Percentiles rank a stretch among this genome's conserved stretches.
These are phyloP conservation scores for Bettongia penicillata DNA, from an alignment of 2,113 vertebrate genomes.

Conservation along the genomic window DNA sequence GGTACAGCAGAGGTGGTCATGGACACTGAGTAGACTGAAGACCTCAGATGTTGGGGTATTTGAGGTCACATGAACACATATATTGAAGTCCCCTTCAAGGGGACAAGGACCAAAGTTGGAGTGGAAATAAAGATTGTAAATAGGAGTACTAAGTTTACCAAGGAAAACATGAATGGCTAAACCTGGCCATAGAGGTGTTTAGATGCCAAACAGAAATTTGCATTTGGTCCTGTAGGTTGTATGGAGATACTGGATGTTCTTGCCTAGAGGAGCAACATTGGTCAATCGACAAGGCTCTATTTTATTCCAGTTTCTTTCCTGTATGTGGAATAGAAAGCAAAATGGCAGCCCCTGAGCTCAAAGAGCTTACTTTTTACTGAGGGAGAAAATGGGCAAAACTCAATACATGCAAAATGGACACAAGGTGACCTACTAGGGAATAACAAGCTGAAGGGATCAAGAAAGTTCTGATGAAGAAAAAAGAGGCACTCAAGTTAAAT, in stretches of 20 bases:
- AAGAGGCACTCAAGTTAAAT: neutral
- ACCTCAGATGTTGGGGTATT: neutral
- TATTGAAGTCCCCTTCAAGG: neutral
- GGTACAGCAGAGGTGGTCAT: neutral
- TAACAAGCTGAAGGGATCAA: neutral
- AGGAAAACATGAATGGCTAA: neutral
- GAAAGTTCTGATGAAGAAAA: neutral
- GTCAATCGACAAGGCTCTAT: neutral
- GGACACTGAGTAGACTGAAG: neutral
- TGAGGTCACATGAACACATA: neutral
- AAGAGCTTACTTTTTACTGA: neutral
- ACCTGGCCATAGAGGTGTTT: neutral
- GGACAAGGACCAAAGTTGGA: neutral
- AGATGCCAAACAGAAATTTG: neutral
- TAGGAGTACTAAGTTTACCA: neutral
- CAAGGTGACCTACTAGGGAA: neutral
- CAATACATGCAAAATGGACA: neutral
- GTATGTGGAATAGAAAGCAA: neutral
- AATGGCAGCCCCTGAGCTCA: neutral
- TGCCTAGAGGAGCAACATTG: neutral
- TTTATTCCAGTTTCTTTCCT: neutral
- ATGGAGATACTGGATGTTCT: neutral
- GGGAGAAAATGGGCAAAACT: neutral
- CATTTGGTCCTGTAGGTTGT: neutral
- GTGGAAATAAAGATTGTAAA: neutral